Conservation (phyloP, 2,113 vertebrate species). For the Epinephelus cyanopodus region DNA sequence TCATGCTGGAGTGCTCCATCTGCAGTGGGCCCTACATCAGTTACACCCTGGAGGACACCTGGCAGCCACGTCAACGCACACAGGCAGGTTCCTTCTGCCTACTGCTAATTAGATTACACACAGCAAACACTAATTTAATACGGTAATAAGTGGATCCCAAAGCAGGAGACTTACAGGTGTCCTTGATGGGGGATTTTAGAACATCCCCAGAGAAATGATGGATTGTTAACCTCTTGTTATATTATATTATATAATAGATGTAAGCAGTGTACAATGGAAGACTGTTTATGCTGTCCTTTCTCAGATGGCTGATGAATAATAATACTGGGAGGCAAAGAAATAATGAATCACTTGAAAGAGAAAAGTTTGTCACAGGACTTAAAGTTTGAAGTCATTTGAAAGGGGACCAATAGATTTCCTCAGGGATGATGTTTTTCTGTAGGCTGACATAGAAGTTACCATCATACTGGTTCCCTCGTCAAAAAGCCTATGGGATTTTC, state of each 20-base stretch:
- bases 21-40: constrained; percentile 85
- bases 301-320: not conserved
- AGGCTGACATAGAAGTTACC: too few species aligned
- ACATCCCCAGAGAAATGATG: not conserved
- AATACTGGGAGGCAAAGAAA: not conserved
- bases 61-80: constrained; percentile 86
- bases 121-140: not conserved
- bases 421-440: too few species aligned
- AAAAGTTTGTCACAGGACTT: not conserved
- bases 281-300: not conserved
- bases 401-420: too few species aligned
- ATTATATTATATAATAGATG: not conserved
- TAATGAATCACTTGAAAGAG: not conserved
- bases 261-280: not conserved
- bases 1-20: constrained; percentile 86
- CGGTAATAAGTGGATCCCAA: not conserved
- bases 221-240: not conserved
- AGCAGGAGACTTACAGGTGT: constrained; percentile 8
- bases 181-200: not conserved
- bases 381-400: not conserved
- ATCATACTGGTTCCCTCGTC: too few species aligned
- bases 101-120: constrained; percentile 8
- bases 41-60: constrained; percentile 83
- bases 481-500: too few species aligned
- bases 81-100: constrained; percentile 69